Evolutionary conservation across 2,797 vertebrate genomes (phyloP), one percentile per base, ranked within the genome.

Genomic region (Tiaroga cobitis): DNA sequence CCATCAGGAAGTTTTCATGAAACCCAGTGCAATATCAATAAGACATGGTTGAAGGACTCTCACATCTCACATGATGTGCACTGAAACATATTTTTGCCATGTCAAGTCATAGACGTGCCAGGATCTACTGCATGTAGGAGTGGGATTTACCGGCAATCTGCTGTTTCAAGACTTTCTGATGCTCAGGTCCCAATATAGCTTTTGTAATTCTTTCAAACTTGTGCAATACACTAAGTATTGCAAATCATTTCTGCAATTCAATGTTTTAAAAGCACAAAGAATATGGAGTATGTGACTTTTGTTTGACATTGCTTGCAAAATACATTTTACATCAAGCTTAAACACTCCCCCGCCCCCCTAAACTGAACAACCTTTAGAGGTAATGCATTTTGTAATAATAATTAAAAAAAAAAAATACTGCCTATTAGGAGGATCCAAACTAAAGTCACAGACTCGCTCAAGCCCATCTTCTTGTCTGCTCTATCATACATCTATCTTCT

Each of bases 401-500:
- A n/a, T n/a, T n/a, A n/a, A 8, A 34, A 34, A 3, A 37, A 68
- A 37, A 5, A 10, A 68, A 21, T 19, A 5, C 18, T 34, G 32
- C 9, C 83, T 70, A 56, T 7, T 13, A 59, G 49, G 10, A 69
- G 19, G 49, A 67, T 65, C 49, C 70, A 84, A 37, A 61, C 59
- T 63, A 16, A 46, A 69, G 43, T 59, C 67, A 82, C 9, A 54
- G 72, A 72, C 34, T 77, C 39, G 16, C 75, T 46, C 18, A 59
- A 81, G 21, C 41, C 56, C n/a, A 81, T 68, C 82, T 75, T 26
- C 24, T 41, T 78, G 69, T 83, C 43, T 74, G n/a, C 65, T 39
- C 67, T 21, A 78, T 79, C 63, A 74, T 81, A 56, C 56, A 82
- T 85, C 34, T n/a, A 61, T 86, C 61, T 72, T 79, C 8, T 69